These are phyloP conservation scores for Thunnus albacares DNA, from an alignment of 2,797 vertebrate species.

Conservation along the genomic window DNA sequence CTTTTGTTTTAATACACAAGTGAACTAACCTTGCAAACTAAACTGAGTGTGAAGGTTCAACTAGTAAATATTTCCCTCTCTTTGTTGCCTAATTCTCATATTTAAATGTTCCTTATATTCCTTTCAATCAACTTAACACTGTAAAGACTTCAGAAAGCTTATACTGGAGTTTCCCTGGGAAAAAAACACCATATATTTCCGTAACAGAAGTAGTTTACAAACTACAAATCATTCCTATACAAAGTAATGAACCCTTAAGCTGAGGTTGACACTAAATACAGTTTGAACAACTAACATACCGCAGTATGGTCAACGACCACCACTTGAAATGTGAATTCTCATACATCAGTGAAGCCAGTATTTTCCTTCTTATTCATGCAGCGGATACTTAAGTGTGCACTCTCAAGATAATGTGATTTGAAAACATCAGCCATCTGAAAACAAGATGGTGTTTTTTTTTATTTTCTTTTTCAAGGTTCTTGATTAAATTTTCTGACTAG, in stretches of 20 bases:
- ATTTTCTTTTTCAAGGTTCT: conserved; percentile 7
- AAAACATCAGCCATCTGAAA: conserved; percentile 50
- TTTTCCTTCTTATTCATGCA: conserved; percentile 46
- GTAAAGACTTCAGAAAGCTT: conserved; percentile 16
- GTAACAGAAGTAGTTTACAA: conserved; percentile 12
- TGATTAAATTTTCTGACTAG: conserved; percentile 50
- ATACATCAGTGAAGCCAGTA: conserved; percentile 22
- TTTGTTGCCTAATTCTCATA: conserved; percentile 20
- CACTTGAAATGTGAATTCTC: conserved; percentile 52
- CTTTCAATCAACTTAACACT: conserved; percentile 30
- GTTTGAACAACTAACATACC: conserved; percentile 27
- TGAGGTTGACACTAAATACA: conserved; percentile 30
- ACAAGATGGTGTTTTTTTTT: conserved; percentile 9
- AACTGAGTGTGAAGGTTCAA: conserved; percentile 21
- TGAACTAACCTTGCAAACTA: conserved; percentile 18
- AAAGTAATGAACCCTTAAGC: conserved; percentile 26
- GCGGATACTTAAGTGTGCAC: conserved; percentile 43
- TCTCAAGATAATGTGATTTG: conserved; percentile 65
- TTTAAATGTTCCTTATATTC: conserved; percentile 13
- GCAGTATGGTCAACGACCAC: conserved; percentile 34
- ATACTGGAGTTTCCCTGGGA: conserved; percentile 15
- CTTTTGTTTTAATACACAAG: conserved; percentile 27
- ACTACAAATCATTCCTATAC: not conserved
- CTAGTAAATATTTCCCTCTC: conserved; percentile 8
- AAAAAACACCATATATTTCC: not conserved